These are phyloP conservation scores for Hypsopygia costalis DNA, from an alignment of 2,888 invertebrate genomes.

Conservation along the genomic window DNA sequence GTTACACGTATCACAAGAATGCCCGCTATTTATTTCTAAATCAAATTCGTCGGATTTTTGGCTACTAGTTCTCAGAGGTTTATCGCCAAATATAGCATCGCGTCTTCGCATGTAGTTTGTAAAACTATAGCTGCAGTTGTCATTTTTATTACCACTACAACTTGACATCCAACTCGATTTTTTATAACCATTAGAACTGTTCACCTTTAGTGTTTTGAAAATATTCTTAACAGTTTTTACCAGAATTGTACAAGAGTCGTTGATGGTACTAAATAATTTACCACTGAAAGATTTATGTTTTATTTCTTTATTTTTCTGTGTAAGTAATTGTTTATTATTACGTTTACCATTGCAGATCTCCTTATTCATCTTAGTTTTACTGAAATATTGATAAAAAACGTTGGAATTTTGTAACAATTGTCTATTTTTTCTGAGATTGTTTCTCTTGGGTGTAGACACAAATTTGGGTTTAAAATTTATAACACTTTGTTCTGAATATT, in stretches of 20 bases:
- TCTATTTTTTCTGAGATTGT: neutral
- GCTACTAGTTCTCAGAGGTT: slow-evolving; percentile 13
- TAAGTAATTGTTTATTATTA: neutral
- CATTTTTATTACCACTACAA: slow-evolving; percentile 12
- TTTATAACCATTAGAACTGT: neutral
- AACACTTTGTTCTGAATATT: slow-evolving; percentile 1
- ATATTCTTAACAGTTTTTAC: slow-evolving; percentile 56
- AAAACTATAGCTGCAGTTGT: slow-evolving; percentile 46
- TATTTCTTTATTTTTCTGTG: slow-evolving; percentile 2
- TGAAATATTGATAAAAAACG: neutral
- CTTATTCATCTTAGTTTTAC: neutral
- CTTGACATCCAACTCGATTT: neutral
- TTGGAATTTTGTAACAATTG: neutral
- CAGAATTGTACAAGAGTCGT: slow-evolving; percentile 56
- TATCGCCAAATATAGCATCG: slow-evolving; percentile 32
- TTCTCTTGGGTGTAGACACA: slow-evolving; percentile 47
- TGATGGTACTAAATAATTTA: slow-evolving; percentile 50
- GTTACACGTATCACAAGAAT: slow-evolving; percentile 54
- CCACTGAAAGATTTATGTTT: slow-evolving; percentile 41
- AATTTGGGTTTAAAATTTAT: slow-evolving; percentile 41
- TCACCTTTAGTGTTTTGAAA: slow-evolving; percentile 34
- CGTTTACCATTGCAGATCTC: neutral
- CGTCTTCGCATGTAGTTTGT: slow-evolving; percentile 56
- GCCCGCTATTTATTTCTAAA: slow-evolving; percentile 9
- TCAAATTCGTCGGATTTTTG: neutral